Base-by-base conservation (phyloP, 2,113 vertebrate genomes). In the Miniopterus natalensis region DNA sequence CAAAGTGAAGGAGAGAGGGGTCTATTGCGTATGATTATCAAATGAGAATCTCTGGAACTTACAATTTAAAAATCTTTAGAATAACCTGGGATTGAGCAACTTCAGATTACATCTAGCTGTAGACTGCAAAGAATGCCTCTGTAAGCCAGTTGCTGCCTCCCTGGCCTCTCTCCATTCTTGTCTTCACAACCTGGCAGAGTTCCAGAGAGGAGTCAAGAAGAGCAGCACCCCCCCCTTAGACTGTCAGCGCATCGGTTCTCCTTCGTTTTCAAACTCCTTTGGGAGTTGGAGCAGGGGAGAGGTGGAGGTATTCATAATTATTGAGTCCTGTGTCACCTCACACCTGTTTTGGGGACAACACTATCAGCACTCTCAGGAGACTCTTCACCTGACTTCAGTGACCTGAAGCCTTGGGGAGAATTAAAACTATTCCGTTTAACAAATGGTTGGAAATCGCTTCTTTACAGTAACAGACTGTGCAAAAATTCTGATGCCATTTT, bases 101-200 rank as follows among this genome's bases (percentile, higher is more conserved):
- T 84, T 80, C 74, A 53, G 53, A 42, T 36, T 75, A 51, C 21
- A 59, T 92, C 74, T 80, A 29, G 9, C 49, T 45, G 23, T 8
- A 89, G 84, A 96, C 84, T 75, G 51, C 78, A 95, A 93, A 96
- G 68, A 79, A 61, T 70, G 49, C 8, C 42, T 63, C 11, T 65
- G 23, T 88, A 71, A 86, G 53, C 49, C 79, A 88, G 27, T 81
- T 36, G 80, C 40, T 66, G 47, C 25, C 71, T 77, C 45, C 42
- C 3, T 6, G 5, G 85, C 57, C 45, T 71, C 85, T 70, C 66
- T 59, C 29, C 70, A 53, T 1, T 18, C 68, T 90, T 21, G n/a
- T 53, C 73, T 25, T 68, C 47, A 87, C 42, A 70, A 83, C 47
- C 17, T 92, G 87, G 49, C 29, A 74, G 70, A 42, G 27, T 79